These are phyloP conservation scores for Halesus radiatus DNA, from an alignment of 1,140 invertebrate species.

Conservation along the genomic window DNA sequence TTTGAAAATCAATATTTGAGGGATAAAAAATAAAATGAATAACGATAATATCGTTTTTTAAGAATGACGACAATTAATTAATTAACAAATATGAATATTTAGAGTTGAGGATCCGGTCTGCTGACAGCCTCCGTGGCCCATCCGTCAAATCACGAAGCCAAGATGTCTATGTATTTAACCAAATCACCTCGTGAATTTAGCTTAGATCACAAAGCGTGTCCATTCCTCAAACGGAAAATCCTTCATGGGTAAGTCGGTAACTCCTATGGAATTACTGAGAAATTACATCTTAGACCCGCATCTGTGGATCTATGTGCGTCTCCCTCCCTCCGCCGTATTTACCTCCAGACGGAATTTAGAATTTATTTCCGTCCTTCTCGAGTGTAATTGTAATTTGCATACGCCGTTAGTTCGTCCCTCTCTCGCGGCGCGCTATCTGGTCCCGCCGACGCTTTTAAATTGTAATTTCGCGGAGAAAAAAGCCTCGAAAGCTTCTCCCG, in stretches of 20 bases:
- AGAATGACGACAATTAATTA: too few species aligned
- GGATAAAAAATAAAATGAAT: too few species aligned
- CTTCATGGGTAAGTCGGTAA: conserved; percentile 24
- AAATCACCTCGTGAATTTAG: conserved; percentile 23
- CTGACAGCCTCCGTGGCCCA: not conserved
- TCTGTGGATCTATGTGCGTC: conserved; percentile 21
- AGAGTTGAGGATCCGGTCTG: not conserved
- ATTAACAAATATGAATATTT: not conserved
- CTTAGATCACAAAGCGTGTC: not conserved
- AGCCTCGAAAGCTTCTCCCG: conserved; percentile 36
- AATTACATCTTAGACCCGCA: conserved; percentile 39
- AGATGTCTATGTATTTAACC: conserved; percentile 17
- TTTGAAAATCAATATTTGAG: too few species aligned
- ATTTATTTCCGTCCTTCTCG: conserved; percentile 53
- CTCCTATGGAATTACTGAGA: conserved; percentile 39
- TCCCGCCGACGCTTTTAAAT: conserved; percentile 55
- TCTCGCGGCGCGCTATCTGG: conserved; percentile 46
- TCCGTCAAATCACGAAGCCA: not conserved
- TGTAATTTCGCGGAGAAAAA: conserved; percentile 57
- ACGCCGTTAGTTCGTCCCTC: conserved; percentile 50
- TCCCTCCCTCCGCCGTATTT: conserved; percentile 34
- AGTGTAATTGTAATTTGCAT: conserved; percentile 54
- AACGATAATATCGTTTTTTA: too few species aligned
- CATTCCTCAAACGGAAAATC: conserved; percentile 27
- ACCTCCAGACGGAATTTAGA: conserved; percentile 50